Evolutionary conservation across 2,888 invertebrate genomes (phyloP).

Genomic region (Parapristionchus giblindavisi): DNA sequence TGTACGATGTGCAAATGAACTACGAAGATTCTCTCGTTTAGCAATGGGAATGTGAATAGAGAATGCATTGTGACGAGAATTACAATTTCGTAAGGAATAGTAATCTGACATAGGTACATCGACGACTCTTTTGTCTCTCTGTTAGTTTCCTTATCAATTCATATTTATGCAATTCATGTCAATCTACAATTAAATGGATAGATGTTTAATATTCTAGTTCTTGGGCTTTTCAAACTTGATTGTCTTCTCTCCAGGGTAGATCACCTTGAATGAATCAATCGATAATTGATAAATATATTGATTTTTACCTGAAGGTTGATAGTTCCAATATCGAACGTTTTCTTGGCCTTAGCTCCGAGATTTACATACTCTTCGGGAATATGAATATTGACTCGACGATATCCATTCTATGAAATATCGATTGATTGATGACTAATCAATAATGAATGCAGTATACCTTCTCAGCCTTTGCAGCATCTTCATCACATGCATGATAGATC

Average conservation of each 20-base stretch:
- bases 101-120: too few relatives aligned
- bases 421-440: not conserved
- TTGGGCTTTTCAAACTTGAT: constrained; percentile 19
- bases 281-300: not conserved
- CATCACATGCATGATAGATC: constrained; percentile 55
- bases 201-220: constrained; percentile 21
- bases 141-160: too few relatives aligned
- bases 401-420: constrained; percentile 45
- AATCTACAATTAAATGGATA: too few relatives aligned
- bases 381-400: constrained; percentile 53
- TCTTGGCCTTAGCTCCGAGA: constrained; percentile 55
- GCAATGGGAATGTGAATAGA: too few relatives aligned
- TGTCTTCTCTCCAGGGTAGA: constrained; percentile 53
- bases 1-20: too few relatives aligned
- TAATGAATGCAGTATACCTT: constrained; percentile 41
- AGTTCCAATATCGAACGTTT: constrained; percentile 53
- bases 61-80: too few relatives aligned
- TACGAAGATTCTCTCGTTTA: too few relatives aligned
- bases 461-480: constrained; percentile 51
- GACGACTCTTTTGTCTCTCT: too few relatives aligned
- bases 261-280: constrained; percentile 38
- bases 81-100: too few relatives aligned
- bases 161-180: too few relatives aligned
- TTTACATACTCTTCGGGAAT: constrained; percentile 50
- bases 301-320: constrained; percentile 49